Base-by-base conservation (phyloP, 2,888 invertebrate genomes). In the Drosophila borborema region DNA sequence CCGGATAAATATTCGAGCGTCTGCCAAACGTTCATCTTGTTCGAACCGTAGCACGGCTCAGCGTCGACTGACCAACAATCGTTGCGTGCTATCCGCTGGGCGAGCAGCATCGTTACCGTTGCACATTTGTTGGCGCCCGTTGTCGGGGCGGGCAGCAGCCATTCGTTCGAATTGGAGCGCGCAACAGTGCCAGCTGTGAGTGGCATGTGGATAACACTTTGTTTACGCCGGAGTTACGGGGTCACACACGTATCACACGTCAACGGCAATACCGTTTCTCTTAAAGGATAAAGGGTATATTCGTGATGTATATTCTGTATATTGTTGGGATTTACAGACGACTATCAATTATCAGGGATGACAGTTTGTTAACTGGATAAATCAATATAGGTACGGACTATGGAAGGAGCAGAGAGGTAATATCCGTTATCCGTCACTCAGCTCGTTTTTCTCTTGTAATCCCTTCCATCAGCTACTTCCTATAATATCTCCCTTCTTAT, bases 1-100 rank as follows among this genome's bases (percentile, higher is more conserved):
- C 89, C 82, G 74, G 92, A 91, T 4, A 93, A 86, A 54, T 91
- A 89, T 63, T 93, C 93, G 9, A 93, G 76, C 46, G 93, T 92
- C 63, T 93, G 93, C 93, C 93, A 93, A 43, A 93, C 91, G 71
- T 92, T 92, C 92, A 92, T 92, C 67, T 83, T 91, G 88, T 92
- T 92, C 81, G 91, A 72, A 84, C 90, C 78, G 87, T 90, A 89
- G 76, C 88, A 87, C 80, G 88, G 82, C 76, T 91, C 89, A 68
- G 90, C 86, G 64, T 90, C 91, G 88, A 92, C 92, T 92, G 92
- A 91, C 92, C 92, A 92, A 73, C 92, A 89, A 77, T 89, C 86
- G 70, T 77, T 86, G 86, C 89, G 90, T 81, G 86, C 83, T 69
- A 91, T 91, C 59, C 89, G 83, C 75, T 90, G 85, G 77, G 92